Conservation (phyloP, 2,888 invertebrate genomes). For the Chaetogeoica ovagalla region DNA sequence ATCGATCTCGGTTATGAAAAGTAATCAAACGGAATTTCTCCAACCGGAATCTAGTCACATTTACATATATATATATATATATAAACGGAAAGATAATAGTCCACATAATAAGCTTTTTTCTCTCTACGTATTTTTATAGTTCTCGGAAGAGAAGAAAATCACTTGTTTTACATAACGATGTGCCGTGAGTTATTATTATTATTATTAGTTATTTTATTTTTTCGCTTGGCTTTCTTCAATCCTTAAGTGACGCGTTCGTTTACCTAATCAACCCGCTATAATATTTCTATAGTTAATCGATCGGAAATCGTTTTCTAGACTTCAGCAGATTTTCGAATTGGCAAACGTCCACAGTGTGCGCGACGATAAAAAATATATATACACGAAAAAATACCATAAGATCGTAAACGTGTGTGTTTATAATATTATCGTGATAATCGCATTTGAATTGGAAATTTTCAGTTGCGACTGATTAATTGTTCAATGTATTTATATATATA, state of each 20-base stretch:
- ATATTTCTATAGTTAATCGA: constrained; percentile 18
- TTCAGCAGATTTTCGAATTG: background rate
- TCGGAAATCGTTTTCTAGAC: background rate
- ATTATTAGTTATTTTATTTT: background rate
- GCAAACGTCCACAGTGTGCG: background rate
- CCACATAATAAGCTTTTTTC: background rate
- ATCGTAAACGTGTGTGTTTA: background rate
- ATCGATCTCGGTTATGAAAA: background rate
- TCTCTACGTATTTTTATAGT: background rate
- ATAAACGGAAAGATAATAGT: background rate
- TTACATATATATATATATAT: too few species aligned
- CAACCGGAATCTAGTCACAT: background rate
- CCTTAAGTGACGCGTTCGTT: too few species aligned
- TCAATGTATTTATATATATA: too few species aligned
- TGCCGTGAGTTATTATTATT: background rate
- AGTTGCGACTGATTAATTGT: too few species aligned
- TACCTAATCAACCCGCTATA: background rate
- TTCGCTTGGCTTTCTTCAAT: too few species aligned
- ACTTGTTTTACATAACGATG: background rate
- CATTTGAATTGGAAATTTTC: too few species aligned
- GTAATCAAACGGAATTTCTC: background rate
- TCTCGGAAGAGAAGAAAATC: background rate
- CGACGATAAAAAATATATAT: background rate
- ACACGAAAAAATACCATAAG: too few species aligned
- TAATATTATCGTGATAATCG: too few species aligned